Conservation (phyloP, 2,888 invertebrate species). For the Vanessa cardui region DNA sequence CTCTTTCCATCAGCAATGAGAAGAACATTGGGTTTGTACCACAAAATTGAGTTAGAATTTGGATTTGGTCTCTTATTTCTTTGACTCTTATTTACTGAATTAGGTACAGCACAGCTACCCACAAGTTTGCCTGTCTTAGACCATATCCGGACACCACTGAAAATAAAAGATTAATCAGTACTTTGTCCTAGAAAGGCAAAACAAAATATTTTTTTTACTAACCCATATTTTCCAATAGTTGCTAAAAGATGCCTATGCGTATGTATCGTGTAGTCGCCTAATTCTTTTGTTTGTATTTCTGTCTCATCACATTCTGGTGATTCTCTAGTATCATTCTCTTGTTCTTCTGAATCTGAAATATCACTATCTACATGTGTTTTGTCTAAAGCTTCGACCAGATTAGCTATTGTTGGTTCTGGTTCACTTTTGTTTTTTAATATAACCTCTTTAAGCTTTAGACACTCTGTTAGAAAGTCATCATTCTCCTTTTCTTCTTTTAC, state of each 20-base stretch:
- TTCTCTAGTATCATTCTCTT: slow-evolving; percentile 1
- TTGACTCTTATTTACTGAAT: slow-evolving; percentile 43
- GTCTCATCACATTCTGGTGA: background rate
- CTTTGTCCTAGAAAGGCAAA: background rate
- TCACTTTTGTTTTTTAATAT: slow-evolving; percentile 64
- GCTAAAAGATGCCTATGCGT: slow-evolving; percentile 84
- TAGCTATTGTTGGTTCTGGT: slow-evolving; percentile 59
- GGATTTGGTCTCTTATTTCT: slow-evolving; percentile 52
- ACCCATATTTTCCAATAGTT: slow-evolving; percentile 86
- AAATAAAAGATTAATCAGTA: slow-evolving; percentile 26
- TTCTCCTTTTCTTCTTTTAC: slow-evolving; percentile 51
- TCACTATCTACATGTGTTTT: slow-evolving; percentile 59
- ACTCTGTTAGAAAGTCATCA: slow-evolving; percentile 68
- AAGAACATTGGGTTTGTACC: slow-evolving; percentile 83
- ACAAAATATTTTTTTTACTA: slow-evolving; percentile 49
- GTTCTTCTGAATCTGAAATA: slow-evolving; percentile 7
- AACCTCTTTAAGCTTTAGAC: slow-evolving; percentile 66
- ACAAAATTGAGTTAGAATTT: slow-evolving; percentile 80
- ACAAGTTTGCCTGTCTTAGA: slow-evolving; percentile 83
- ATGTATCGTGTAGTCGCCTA: slow-evolving; percentile 51
- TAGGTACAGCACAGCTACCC: slow-evolving; percentile 51
- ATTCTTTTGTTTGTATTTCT: slow-evolving; percentile 21
- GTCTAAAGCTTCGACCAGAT: slow-evolving; percentile 68
- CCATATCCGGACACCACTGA: slow-evolving; percentile 85
- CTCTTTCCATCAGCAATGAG: slow-evolving; percentile 83